Evolutionary conservation across 1,140 invertebrate genomes (phyloP).

Genomic region (Zaprionus vittiger): DNA sequence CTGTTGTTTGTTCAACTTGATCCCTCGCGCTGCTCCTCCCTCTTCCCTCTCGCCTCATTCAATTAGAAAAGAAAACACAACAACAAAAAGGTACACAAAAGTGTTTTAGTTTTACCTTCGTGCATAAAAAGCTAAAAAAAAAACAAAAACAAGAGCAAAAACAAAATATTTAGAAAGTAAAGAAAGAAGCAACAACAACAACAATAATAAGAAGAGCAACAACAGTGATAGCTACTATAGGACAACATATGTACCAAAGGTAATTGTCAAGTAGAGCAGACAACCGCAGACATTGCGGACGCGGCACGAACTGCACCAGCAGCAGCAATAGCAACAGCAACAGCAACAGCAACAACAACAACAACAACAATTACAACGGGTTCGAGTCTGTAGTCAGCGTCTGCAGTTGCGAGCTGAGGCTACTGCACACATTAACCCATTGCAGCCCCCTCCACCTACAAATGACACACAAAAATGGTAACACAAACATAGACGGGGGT

Average conservation of each 20-base stretch:
- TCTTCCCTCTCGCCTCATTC: conserved; percentile 53
- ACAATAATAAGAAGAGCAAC: conserved; percentile 34
- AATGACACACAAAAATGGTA: conserved; percentile 80
- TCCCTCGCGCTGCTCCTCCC: not conserved
- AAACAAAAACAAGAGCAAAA: conserved; percentile 50
- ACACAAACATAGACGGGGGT: conserved; percentile 52
- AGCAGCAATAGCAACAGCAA: conserved; percentile 17
- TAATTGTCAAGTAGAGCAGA: conserved; percentile 82
- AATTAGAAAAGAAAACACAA: conserved; percentile 80
- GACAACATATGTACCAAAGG: conserved; percentile 76
- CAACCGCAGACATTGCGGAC: conserved; percentile 47
- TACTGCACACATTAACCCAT: conserved; percentile 60
- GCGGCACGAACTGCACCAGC: conserved; percentile 59
- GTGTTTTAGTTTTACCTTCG: conserved; percentile 63
- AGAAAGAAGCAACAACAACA: conserved; percentile 61
- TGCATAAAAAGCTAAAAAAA: conserved; percentile 37
- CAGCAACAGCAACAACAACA: conserved; percentile 38
- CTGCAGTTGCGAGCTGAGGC: conserved; percentile 26
- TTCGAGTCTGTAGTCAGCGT: conserved; percentile 6
- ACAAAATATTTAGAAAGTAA: conserved; percentile 81
- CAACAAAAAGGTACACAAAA: conserved; percentile 71
- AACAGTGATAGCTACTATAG: conserved; percentile 30
- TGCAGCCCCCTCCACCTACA: conserved; percentile 51
- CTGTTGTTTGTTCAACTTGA: conserved; percentile 32
- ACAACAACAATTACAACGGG: conserved; percentile 12